Evolutionary conservation across 2,888 invertebrate species (phyloP).

Genomic region (Metopia argyrocephala): DNA sequence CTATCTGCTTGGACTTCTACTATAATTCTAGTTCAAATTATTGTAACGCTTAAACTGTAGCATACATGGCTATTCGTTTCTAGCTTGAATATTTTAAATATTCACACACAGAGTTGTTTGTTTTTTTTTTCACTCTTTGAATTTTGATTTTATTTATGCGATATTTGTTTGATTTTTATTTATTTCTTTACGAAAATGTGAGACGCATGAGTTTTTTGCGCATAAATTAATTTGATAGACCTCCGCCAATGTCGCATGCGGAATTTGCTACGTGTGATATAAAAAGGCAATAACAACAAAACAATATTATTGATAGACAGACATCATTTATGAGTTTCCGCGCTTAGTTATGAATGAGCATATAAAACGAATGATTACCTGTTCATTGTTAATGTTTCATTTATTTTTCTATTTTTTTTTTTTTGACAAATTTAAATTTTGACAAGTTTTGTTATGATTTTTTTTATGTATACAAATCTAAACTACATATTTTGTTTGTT

Average conservation of each 20-base stretch:
- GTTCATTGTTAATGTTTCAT: not conserved
- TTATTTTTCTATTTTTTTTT: not conserved
- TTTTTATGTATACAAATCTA: slow-evolving; percentile 29
- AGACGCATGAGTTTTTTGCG: slow-evolving; percentile 30
- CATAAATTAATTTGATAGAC: slow-evolving; percentile 39
- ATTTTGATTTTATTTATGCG: not conserved
- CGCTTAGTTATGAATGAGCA: slow-evolving; percentile 37
- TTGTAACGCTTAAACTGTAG: too few species aligned
- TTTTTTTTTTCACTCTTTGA: not conserved
- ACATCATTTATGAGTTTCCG: slow-evolving; percentile 33
- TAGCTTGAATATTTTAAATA: not conserved
- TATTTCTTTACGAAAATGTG: slow-evolving; percentile 5
- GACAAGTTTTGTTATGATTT: slow-evolving; percentile 19
- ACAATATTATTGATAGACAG: not conserved
- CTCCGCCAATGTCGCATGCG: slow-evolving; percentile 33
- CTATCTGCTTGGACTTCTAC: too few species aligned
- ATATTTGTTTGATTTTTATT: not conserved
- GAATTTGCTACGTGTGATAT: slow-evolving; percentile 19
- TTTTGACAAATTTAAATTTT: slow-evolving; percentile 11
- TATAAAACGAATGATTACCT: not conserved
- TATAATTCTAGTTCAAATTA: too few species aligned
- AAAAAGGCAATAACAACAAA: not conserved
- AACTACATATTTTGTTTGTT: not conserved
- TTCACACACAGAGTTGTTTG: not conserved
- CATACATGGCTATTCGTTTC: too few species aligned